A percentile compares a stretch with the other conserved stretches of the same genome.
These are phyloP conservation scores for Catharus fuscescens DNA, from an alignment of 2,113 vertebrate species.

Conservation along the genomic window DNA sequence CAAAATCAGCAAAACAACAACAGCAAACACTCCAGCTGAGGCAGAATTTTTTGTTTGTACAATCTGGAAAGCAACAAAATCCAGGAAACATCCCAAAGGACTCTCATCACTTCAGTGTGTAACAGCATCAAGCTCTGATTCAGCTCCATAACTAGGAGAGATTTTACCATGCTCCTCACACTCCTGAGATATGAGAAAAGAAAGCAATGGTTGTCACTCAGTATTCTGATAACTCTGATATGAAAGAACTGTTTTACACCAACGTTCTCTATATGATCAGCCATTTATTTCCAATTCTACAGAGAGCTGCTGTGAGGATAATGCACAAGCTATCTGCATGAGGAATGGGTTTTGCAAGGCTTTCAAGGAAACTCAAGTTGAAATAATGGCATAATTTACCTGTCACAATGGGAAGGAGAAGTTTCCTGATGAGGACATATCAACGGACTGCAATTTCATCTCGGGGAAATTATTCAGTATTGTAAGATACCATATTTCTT, in stretches of 20 bases:
- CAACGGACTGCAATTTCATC: background rate
- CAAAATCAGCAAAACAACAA: constrained; percentile 3
- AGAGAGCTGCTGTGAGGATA: background rate
- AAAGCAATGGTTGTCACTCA: constrained; percentile 9
- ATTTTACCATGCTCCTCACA: background rate
- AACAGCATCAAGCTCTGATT: background rate
- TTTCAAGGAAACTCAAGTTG: background rate
- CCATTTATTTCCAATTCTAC: background rate
- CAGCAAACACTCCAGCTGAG: background rate
- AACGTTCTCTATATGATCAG: background rate
- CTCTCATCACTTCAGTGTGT: background rate
- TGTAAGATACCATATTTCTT: background rate
- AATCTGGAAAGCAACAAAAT: background rate
- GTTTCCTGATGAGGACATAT: background rate
- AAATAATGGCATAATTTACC: background rate
- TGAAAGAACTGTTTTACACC: background rate
- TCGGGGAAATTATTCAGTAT: background rate
- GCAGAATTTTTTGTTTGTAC: constrained; percentile 28
- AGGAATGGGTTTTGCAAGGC: background rate
- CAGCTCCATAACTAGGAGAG: background rate
- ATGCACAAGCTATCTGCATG: background rate
- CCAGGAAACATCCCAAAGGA: constrained; percentile 7
- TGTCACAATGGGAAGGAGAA: background rate
- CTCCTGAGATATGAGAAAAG: background rate
- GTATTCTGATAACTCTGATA: background rate